Evolutionary conservation across 2,888 invertebrate genomes (phyloP).

Genomic region (Cataglyphis cursor): DNA sequence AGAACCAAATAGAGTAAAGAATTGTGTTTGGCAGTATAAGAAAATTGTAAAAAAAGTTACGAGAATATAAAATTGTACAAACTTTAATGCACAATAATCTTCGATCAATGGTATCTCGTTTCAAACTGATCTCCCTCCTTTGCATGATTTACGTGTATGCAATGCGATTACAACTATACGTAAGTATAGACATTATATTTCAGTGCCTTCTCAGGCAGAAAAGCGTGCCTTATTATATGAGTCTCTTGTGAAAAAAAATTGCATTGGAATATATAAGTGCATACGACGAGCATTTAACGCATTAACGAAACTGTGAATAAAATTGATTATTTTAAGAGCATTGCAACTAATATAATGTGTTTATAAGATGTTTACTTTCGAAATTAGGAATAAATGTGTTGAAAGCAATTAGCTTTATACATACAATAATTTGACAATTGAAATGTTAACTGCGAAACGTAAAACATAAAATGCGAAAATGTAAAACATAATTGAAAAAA

Average conservation of each 20-base stretch:
- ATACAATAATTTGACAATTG: conserved; percentile 31
- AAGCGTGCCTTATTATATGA: conserved; percentile 75
- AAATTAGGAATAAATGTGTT: conserved; percentile 33
- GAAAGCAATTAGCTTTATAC: conserved; percentile 25
- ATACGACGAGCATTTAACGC: conserved; percentile 49
- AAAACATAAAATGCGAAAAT: neutral
- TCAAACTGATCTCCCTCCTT: conserved; percentile 74
- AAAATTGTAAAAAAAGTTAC: conserved; percentile 35
- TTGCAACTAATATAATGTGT: conserved; percentile 48
- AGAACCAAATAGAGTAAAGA: conserved; percentile 40
- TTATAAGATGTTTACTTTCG: conserved; percentile 54
- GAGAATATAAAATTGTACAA: conserved; percentile 66
- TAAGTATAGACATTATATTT: conserved; percentile 69
- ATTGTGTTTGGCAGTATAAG: conserved; percentile 32
- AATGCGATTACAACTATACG: conserved; percentile 68
- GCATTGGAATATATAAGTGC: conserved; percentile 52
- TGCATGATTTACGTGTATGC: conserved; percentile 67
- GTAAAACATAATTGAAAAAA: conserved; percentile 1
- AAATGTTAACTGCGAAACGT: neutral
- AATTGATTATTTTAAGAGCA: conserved; percentile 47
- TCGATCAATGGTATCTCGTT: conserved; percentile 69
- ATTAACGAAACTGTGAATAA: conserved; percentile 43
- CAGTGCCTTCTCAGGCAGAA: conserved; percentile 76
- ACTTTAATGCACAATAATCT: conserved; percentile 75
- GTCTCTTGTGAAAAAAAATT: conserved; percentile 58